These are phyloP conservation scores for Diarsia mendica DNA, from an alignment of 2,888 invertebrate genomes.

Conservation along the genomic window DNA sequence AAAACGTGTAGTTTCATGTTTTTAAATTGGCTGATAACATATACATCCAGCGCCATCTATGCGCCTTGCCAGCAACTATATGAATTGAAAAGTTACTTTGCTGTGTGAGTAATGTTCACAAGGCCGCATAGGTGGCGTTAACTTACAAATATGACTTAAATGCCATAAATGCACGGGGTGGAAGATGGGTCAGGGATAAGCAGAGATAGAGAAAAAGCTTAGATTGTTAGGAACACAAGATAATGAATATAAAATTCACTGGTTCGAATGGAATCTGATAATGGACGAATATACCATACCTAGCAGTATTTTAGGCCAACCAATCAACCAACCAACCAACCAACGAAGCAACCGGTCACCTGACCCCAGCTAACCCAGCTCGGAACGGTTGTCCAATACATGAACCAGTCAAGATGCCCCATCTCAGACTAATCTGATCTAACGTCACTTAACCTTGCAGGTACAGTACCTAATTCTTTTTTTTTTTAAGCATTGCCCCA, in stretches of 20 bases:
- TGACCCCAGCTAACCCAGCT: not conserved
- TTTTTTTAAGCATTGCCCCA: too few relatives aligned
- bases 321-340: too few relatives aligned
- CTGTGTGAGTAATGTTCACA: not conserved
- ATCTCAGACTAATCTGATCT: conserved; percentile 7
- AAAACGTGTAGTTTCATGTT: not conserved
- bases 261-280: not conserved
- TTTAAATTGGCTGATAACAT: conserved; percentile 1
- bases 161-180: not conserved
- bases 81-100: not conserved
- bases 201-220: not conserved
- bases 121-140: conserved; percentile 31
- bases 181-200: not conserved
- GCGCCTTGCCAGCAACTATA: not conserved
- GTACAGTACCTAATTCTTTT: not conserved
- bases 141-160: not conserved
- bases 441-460: conserved; percentile 1
- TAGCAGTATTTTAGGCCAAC: not conserved
- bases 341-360: not conserved
- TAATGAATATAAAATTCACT: not conserved
- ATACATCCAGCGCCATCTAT: conserved; percentile 33
- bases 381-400: not conserved
- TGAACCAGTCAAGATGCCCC: not conserved
- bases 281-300: not conserved
- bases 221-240: not conserved